A percentile compares a stretch with the other conserved stretches of the same genome.
Evolutionary conservation across 2,888 invertebrate genomes (phyloP).

Genomic region (Ypsolopha sequella): DNA sequence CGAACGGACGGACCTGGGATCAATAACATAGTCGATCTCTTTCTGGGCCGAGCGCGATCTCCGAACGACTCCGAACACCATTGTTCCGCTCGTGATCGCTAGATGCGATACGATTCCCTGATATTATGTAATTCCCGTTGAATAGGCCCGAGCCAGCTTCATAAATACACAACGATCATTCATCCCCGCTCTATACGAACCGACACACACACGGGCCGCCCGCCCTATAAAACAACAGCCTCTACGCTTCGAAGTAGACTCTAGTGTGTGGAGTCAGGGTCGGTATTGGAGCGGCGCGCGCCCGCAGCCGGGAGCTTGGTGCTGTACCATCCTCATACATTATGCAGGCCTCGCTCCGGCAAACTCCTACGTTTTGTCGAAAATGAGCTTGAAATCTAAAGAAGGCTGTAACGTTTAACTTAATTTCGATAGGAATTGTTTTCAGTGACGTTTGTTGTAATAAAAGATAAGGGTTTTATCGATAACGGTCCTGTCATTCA

Average conservation of each 20-base stretch:
- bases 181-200: constrained; percentile 10
- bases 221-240: not conserved
- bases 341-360: constrained; percentile 24
- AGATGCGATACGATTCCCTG: not conserved
- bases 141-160: constrained; percentile 10
- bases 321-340: constrained; percentile 24
- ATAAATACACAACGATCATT: constrained; percentile 27
- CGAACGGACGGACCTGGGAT: too few relatives aligned
- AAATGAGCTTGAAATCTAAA: constrained; percentile 22
- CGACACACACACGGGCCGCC: too few relatives aligned
- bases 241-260: not conserved
- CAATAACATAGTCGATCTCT: too few relatives aligned
- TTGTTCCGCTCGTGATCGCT: not conserved
- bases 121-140: not conserved
- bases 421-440: not conserved
- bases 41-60: too few relatives aligned
- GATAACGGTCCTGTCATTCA: not conserved
- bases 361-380: constrained; percentile 13
- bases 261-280: not conserved
- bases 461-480: not conserved
- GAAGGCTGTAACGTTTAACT: not conserved
- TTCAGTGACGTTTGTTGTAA: not conserved
- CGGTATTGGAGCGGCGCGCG: not conserved
- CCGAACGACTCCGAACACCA: not conserved
- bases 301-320: not conserved